Base-by-base conservation (phyloP, 2,113 vertebrate species). In the Cichladusa arquata region DNA sequence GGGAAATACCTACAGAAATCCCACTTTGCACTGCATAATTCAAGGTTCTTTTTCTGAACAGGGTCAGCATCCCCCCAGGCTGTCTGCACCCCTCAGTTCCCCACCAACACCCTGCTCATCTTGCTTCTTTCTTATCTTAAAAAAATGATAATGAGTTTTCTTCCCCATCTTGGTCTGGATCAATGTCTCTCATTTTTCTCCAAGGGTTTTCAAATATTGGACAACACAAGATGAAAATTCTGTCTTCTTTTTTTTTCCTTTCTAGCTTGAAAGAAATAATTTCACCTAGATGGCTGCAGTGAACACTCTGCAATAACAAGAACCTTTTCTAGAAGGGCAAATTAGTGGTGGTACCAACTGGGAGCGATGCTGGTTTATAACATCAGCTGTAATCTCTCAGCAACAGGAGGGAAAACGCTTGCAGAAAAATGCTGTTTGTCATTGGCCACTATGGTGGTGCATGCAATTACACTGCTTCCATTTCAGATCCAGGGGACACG, bases 351-450 rank as follows among this genome's bases (percentile, higher is more conserved):
- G 71, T 76, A 74, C 88, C 90, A 92, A 85, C 70, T n/a, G 83
- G 85, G 93, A 97, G 34, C 0, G 1, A 83, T 94, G 79, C 76
- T 84, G 79, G 69, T 88, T 95, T 94, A 67, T 90, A 91, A 90
- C 82, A 93, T 70, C 93, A 96, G 89, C 66, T 90, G 91, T 45
- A 88, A 96, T 95, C 92, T 95, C 84, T 83, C 85, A 87, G 84
- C 76, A 86, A 73, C 45, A 56, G 69, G 83, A 57, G 77, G 38
- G 6, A 12, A 85, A 92, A 88, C 1, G 17, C 91, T 95, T 69
- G 62, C 86, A 94, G 88, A 69, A 72, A 94, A 96, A 96, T 71
- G 62, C 31, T 85, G 71, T 88, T 66, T 95, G 91, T 86, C 92
- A 44, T 11, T 69, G 81, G 67, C 54, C 85, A 74, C 89, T 23